phyloP scores from a whole-genome alignment of 2,888 invertebrate species.

The Machimus rusticus region DNA sequence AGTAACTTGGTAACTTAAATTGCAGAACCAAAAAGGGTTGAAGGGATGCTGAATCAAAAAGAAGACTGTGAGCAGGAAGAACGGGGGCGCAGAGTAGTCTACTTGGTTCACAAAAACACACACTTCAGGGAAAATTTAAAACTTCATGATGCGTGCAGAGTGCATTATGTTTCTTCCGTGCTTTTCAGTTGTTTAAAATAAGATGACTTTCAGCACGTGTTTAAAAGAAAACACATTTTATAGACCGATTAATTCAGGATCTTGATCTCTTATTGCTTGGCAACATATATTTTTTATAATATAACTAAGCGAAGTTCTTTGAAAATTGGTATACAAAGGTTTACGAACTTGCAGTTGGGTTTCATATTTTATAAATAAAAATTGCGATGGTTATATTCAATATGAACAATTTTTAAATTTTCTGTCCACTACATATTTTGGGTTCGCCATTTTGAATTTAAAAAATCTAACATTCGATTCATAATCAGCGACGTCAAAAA shows the following conservation, averaged over 20 bases:
- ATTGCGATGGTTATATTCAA: no score
- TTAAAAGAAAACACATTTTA: background rate
- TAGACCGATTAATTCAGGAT: background rate
- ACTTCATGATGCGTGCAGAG: background rate
- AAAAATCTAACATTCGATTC: no score
- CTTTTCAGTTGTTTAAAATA: background rate
- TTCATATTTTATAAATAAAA: no score
- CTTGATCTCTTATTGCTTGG: background rate
- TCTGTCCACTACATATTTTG: no score
- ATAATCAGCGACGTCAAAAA: no score
- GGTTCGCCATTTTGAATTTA: no score
- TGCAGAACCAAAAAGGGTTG: background rate
- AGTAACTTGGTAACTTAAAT: background rate
- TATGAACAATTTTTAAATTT: no score
- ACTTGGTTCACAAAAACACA: background rate
- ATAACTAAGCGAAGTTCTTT: no score
- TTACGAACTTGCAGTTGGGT: no score
- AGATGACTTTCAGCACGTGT: background rate
- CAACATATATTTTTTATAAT: no score
- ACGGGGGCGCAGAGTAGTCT: background rate
- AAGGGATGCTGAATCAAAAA: background rate
- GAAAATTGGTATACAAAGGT: no score
- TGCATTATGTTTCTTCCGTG: background rate
- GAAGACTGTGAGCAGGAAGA: background rate
- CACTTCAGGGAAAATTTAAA: background rate